phyloP scores from a whole-genome alignment of 2,888 invertebrate genomes.

The Thumatha senex region DNA sequence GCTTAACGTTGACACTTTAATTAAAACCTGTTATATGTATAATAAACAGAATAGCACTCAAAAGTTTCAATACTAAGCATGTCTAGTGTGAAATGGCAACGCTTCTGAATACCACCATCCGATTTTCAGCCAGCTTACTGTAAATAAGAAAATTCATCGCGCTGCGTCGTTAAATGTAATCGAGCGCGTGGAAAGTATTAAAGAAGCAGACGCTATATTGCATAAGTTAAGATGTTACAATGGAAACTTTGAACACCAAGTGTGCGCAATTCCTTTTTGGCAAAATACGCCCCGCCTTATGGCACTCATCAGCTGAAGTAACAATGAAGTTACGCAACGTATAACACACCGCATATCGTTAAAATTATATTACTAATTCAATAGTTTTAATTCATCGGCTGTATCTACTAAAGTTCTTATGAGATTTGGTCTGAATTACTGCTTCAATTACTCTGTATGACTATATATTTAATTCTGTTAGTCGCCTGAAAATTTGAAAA shows the following conservation, averaged over 20 bases:
- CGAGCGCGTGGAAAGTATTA: slow-evolving; percentile 81
- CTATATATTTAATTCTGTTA: too few species aligned
- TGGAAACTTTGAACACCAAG: slow-evolving; percentile 78
- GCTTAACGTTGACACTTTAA: too few species aligned
- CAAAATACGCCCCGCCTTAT: slow-evolving; percentile 52
- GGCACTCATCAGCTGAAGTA: slow-evolving; percentile 54
- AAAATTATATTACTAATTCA: slow-evolving; percentile 35
- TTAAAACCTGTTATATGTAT: too few species aligned
- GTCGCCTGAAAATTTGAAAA: too few species aligned
- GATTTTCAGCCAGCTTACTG: slow-evolving; percentile 74
- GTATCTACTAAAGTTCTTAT: slow-evolving; percentile 3
- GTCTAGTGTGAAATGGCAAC: not conserved
- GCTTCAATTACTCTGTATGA: not conserved
- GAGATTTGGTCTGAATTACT: slow-evolving; percentile 1
- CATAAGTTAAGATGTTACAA: slow-evolving; percentile 81
- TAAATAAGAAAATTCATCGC: slow-evolving; percentile 81
- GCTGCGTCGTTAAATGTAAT: slow-evolving; percentile 80
- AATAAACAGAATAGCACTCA: too few species aligned
- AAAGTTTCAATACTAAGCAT: not conserved
- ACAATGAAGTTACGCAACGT: slow-evolving; percentile 42
- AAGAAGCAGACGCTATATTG: slow-evolving; percentile 80
- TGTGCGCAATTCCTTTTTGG: slow-evolving; percentile 73
- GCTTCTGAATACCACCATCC: slow-evolving; percentile 39
- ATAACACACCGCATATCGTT: slow-evolving; percentile 19
- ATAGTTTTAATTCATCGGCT: slow-evolving; percentile 32